Evolutionary conservation across 2,797 vertebrate species (phyloP), one percentile per base, ranked within the genome.

Genomic region (Heliangelus exortis): DNA sequence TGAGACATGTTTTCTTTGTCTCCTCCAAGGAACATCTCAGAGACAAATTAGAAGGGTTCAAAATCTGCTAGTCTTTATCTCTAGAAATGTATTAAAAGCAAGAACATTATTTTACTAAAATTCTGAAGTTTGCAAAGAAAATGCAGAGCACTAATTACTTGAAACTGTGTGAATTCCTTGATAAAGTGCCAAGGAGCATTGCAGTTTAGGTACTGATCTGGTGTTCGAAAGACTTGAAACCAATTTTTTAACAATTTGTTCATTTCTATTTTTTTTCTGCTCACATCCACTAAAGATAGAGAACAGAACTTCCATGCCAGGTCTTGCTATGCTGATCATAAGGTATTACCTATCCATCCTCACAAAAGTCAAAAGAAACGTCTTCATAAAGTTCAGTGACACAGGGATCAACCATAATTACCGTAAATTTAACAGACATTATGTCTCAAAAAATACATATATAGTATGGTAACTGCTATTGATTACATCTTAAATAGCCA

Each of bases 61-160:
- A 87, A 83, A 26, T 6, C 22, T 50, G 19, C 36, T 36, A 77
- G 15, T 33, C 83, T 68, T 48, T 72, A 57, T 25, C 7, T 77
- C 68, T 50, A 89, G 28, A 83, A 78, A 72, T 15, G 9, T 29
- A 59, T 87, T 23, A 63, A 68, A 74, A 89, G 47, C 9, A 85
- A 92, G 84, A 93, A 55, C 6, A 21, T 8, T 8, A 47, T 72
- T 71, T 75, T 45, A 12, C 21, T 66, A 87, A 85, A 90, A 63
- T 71, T 63, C 26, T 12, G 29, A 55, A 63, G 34, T 85, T 69
- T 84, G n/a, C 12, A 51, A 77, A 84, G 31, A 77, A 87, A 85
- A 21, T 34, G 78, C 7, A 51, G 25, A 57, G 41, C 28, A 69
- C 28, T 15, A 83, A 31, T 43, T 86, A 71, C 28, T 77, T 67